Evolutionary conservation across 2,888 invertebrate genomes (phyloP).

Genomic region (Caenorhabditis sp.): DNA sequence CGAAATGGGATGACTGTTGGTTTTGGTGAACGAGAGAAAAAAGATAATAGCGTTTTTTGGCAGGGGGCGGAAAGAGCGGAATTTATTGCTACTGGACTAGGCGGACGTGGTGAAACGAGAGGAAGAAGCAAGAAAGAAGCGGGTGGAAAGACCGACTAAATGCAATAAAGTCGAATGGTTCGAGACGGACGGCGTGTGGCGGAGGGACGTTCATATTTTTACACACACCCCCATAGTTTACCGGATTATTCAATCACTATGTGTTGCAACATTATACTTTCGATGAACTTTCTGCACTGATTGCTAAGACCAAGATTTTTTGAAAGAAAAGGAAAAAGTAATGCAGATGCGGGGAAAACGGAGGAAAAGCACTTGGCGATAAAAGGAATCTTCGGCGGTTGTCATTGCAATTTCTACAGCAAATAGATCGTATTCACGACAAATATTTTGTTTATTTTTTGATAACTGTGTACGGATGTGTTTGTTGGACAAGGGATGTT

Average conservation of each 20-base stretch:
- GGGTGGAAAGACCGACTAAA: conserved; percentile 27
- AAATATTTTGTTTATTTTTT: conserved; percentile 51
- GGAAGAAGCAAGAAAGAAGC: conserved; percentile 3
- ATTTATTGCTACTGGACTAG: conserved; percentile 53
- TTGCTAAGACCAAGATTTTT: neutral
- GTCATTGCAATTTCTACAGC: conserved; percentile 16
- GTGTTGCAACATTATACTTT: conserved; percentile 4
- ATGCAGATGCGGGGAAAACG: conserved; percentile 13
- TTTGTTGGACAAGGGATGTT: conserved; percentile 14
- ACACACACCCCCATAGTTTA: conserved; percentile 4
- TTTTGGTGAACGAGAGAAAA: conserved; percentile 5
- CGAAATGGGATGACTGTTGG: conserved; percentile 43
- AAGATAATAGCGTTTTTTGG: conserved; percentile 46
- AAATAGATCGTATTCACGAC: conserved; percentile 49
- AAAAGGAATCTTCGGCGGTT: neutral
- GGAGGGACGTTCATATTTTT: conserved; percentile 37
- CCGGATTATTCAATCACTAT: neutral
- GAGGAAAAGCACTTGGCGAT: neutral
- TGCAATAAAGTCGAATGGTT: conserved; percentile 53
- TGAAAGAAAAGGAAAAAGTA: neutral
- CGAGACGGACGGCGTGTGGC: conserved; percentile 2
- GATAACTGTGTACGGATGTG: conserved; percentile 52
- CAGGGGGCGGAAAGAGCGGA: conserved; percentile 10
- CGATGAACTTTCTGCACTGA: conserved; percentile 3
- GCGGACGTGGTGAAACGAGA: conserved; percentile 19